These are phyloP conservation scores for Cavia porcellus DNA, from an alignment of 2,113 vertebrate genomes.

Conservation along the genomic window DNA sequence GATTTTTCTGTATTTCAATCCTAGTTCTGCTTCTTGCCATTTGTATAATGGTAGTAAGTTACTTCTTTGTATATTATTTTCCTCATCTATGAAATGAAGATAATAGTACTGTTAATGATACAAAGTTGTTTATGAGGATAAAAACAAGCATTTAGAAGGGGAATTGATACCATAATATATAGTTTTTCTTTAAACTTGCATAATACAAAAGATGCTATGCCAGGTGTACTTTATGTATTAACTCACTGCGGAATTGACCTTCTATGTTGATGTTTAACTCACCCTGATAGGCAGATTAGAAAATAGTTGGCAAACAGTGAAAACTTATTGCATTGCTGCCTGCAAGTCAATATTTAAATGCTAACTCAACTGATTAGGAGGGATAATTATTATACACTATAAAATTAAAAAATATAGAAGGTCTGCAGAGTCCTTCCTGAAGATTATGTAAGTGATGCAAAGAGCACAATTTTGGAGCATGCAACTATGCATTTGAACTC, in stretches of 20 bases:
- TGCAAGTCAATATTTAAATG: not conserved
- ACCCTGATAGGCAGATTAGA: not conserved
- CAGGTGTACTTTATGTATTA: not conserved
- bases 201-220: not conserved
- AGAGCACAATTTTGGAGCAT: not conserved
- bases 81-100: not conserved
- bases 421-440: not conserved
- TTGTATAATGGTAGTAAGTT: not conserved
- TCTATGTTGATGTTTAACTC: conserved; percentile 39
- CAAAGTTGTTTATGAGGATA: not conserved
- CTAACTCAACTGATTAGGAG: not conserved
- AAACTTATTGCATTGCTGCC: not conserved
- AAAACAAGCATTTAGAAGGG: not conserved
- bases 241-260: not conserved
- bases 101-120: not conserved
- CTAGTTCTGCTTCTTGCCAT: not conserved
- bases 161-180: not conserved
- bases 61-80: not conserved
- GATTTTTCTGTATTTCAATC: not conserved
- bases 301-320: not conserved
- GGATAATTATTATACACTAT: not conserved
- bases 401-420: not conserved
- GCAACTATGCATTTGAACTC: not conserved
- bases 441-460: not conserved
- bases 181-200: conserved; percentile 8